Base-by-base conservation (phyloP, 2,888 invertebrate genomes). In the Polyommatus icarus region DNA sequence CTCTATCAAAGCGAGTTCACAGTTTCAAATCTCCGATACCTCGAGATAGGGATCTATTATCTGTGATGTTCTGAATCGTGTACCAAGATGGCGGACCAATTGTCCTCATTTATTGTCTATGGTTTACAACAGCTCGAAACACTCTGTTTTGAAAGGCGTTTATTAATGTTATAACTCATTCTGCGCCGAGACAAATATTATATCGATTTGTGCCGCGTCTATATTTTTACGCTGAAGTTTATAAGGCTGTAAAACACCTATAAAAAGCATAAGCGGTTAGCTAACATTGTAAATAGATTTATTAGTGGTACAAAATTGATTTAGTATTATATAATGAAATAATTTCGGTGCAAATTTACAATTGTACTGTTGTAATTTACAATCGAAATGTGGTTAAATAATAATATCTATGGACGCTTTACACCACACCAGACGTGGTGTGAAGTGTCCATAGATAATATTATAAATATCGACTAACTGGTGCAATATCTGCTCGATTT, bases 11-110 rank as follows among this genome's bases (percentile, higher is more conserved):
- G 73, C 20, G 73, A 75, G 50, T 50, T 73, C 73, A 73, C 73
- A 50, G 50, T 75, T 75, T 75, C 24, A 29, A 75, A 75, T 75
- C 54, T 57, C 57, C 54, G 36, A 77, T 77, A 72, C 72, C 20
- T 20, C 54, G 72, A 57, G 72, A 77, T 77, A 71, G 29, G 24
- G 72, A 77, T 72, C 72, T 32, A 71, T 59, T 77, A 75, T 80
- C 78, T 78, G 78, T 78, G 67, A 79, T 77, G 78, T 78, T 76
- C 79, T 78, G 85, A 87, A 86, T 88, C 87, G 86, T 88, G 85
- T 87, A 88, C 88, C 85, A 88, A 88, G 87, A 89, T 88, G 88
- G 89, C 87, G 88, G 83, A 87, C 85, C 88, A 86, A 89, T 87
- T 87, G 89, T 88, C 89, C 87, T 88, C 78, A 77, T 78, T 80